A percentile compares a stretch with the other conserved stretches of the same genome.
These are phyloP conservation scores for Tetrao urogallus DNA, from an alignment of 2,113 vertebrate genomes.

Conservation along the genomic window DNA sequence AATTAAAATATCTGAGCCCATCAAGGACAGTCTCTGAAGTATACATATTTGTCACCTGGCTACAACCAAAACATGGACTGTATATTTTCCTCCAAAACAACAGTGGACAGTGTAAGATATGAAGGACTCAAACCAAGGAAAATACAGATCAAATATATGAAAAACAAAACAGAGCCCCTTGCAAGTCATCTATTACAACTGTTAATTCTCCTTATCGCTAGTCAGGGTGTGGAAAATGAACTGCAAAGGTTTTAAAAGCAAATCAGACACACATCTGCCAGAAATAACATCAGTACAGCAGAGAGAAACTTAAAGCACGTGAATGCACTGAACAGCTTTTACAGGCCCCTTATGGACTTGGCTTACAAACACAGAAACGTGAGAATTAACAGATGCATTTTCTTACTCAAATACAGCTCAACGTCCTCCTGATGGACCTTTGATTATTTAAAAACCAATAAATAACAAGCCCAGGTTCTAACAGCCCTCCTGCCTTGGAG, in stretches of 20 bases:
- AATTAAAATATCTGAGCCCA: background rate
- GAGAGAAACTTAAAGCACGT: background rate
- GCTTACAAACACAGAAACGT: background rate
- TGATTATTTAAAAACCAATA: background rate
- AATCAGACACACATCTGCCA: background rate
- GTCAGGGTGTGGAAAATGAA: background rate
- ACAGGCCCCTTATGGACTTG: background rate
- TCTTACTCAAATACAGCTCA: background rate
- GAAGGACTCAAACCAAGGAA: background rate
- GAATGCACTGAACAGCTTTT: background rate
- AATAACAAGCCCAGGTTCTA: background rate
- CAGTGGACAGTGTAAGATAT: background rate
- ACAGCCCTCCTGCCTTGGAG: background rate
- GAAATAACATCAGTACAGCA: background rate
- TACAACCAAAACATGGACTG: background rate
- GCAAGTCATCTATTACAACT: accelerated
- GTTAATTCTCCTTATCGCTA: background rate
- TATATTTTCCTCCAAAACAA: background rate
- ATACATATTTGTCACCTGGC: background rate
- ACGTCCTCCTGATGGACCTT: background rate
- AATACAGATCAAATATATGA: background rate
- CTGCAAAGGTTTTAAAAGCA: background rate
- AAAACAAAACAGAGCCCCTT: background rate
- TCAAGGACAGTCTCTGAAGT: background rate
- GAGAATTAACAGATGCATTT: background rate